Base-by-base conservation (phyloP, 2,888 invertebrate genomes). In the Andrena marginata region DNA sequence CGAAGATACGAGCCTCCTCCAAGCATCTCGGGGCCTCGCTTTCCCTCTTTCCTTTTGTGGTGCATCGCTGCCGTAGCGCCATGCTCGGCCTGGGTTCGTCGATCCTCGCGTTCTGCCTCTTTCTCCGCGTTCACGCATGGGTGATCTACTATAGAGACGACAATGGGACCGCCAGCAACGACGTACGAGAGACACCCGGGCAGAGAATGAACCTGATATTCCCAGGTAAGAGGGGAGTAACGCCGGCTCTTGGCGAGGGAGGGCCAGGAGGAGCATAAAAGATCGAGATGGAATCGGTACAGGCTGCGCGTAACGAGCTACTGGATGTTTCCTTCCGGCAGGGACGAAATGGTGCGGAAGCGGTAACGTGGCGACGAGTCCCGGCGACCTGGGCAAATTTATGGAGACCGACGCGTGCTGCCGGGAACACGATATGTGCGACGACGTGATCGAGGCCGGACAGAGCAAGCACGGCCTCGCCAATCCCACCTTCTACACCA, bases 321-420 rank as follows among this genome's bases (percentile, higher is more conserved):
- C 29, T 13, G 3, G 56, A 10, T 42, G 49, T 56, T 68, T 63
- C 54, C 48, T 77, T 82, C 23, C 56, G 35, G 42, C 80, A 93
- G 92, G 91, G 56, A 93, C 93, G 49, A 92, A 93, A 81, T 93
- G 93, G 93, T 93, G 93, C 83, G 93, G 93, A 84, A 90, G 87
- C 74, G 93, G 93, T 76, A 92, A 89, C 84, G 81, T 91, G 33
- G 90, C 93, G 20, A 73, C 83, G 80, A 84, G 88, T 84, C 88
- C 90, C 67, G 78, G 92, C 62, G 90, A 93, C 69, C 89, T 93
- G 20, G 93, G 92, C 23, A 26, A 71, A 63, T 91, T 86, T 54
- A 88, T 88, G 42, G 89, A 90, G 72, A 92, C 93, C 16, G 93
- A 93, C 79, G 89, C 89, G 13, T 93, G 93, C 86, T 93, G 93